Conservation (phyloP, 2,797 vertebrate species). For the Gouania willdenowi region DNA sequence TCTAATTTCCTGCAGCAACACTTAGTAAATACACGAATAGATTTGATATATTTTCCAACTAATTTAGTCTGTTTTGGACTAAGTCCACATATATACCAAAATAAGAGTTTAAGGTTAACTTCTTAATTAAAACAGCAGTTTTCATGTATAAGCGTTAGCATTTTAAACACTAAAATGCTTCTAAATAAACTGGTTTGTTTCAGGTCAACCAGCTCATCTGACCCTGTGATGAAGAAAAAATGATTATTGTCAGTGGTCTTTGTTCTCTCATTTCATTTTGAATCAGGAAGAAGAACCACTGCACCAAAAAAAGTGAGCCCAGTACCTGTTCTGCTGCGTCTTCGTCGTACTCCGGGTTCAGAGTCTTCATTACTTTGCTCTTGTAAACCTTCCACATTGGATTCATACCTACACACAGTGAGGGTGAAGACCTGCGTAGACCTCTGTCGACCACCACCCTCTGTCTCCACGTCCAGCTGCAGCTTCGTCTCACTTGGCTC, state of each 20-base stretch:
- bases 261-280: background rate
- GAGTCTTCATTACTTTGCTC: conserved; percentile 90
- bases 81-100: too few species aligned
- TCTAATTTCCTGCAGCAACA: too few species aligned
- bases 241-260: too few species aligned
- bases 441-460: conserved; percentile 37
- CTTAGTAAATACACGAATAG: too few species aligned
- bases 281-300: background rate
- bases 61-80: too few species aligned
- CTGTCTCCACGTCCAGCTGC: conserved; percentile 27
- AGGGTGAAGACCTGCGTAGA: conserved; percentile 24
- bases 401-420: conserved; percentile 75
- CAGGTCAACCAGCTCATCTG: conserved; percentile 3
- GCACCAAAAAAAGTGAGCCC: background rate
- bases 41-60: too few species aligned
- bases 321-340: conserved; percentile 84
- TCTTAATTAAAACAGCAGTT: too few species aligned
- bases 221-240: conserved; percentile 39
- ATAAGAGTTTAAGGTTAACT: too few species aligned
- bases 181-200: too few species aligned
- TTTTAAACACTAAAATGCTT: too few species aligned
- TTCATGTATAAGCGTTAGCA: too few species aligned
- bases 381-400: conserved; percentile 91
- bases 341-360: conserved; percentile 82
- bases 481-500: conserved; percentile 35